These are phyloP conservation scores for Drosophila merina DNA, from an alignment of 2,888 invertebrate species.

Conservation along the genomic window DNA sequence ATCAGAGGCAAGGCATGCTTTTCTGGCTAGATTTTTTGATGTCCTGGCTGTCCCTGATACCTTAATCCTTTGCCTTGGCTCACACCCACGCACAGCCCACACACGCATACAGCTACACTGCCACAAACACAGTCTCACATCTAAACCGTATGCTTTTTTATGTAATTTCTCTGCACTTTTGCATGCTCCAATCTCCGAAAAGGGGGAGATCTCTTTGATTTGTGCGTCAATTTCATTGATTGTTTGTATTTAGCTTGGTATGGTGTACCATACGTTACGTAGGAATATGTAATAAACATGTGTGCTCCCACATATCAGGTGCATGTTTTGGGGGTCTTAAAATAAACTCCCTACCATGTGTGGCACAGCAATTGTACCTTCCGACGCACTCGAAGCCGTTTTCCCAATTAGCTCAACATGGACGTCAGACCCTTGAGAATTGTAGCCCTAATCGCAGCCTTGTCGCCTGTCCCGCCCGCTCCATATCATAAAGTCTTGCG, in stretches of 20 bases:
- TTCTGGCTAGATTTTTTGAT: background rate
- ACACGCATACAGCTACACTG: constrained; percentile 26
- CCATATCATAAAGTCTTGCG: constrained; percentile 15
- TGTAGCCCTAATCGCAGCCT: constrained; percentile 18
- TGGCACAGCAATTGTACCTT: background rate
- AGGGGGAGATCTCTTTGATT: constrained; percentile 11
- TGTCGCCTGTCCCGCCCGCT: constrained; percentile 1
- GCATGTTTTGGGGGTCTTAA: constrained; percentile 25
- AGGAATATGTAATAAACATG: background rate
- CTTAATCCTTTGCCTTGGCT: constrained; percentile 44
- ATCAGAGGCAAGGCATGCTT: background rate
- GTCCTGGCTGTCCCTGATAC: constrained; percentile 9
- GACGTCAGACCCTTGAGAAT: constrained; percentile 27
- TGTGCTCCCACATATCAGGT: constrained; percentile 2
- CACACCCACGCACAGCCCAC: constrained; percentile 46
- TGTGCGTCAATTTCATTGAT: constrained; percentile 36
- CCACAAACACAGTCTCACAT: constrained; percentile 20
- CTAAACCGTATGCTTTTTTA: constrained; percentile 26
- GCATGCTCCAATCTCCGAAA: constrained; percentile 7
- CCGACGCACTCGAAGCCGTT: constrained; percentile 24
- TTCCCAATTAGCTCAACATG: constrained; percentile 34
- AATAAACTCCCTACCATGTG: constrained; percentile 14
- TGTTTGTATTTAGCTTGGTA: constrained; percentile 10
- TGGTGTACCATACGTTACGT: background rate
- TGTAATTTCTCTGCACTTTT: constrained; percentile 14